These are phyloP conservation scores for Nanorana parkeri DNA, from an alignment of 2,113 vertebrate species.

Conservation along the genomic window DNA sequence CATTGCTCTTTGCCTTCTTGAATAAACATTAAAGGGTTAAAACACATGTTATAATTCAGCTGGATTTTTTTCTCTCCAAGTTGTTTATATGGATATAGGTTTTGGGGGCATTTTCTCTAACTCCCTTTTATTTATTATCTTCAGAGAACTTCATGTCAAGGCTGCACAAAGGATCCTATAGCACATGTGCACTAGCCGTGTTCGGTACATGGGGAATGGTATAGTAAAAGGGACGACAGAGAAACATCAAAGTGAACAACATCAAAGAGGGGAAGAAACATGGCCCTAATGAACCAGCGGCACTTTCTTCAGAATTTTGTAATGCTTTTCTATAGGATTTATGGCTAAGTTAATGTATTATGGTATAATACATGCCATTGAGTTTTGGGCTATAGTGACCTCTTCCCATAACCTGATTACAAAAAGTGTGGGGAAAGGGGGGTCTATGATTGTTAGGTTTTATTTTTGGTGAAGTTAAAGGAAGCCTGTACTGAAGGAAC, in stretches of 20 bases:
- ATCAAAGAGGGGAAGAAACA: conserved; percentile 1
- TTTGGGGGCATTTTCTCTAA: background rate
- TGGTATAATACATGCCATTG: background rate
- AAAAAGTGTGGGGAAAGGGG: too few species aligned
- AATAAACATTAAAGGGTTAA: too few species aligned
- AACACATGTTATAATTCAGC: background rate
- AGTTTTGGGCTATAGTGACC: background rate
- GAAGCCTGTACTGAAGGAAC: too few species aligned
- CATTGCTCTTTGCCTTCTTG: too few species aligned
- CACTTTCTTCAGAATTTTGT: background rate
- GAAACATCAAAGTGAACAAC: conserved; percentile 35
- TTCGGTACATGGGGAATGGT: conserved; percentile 2
- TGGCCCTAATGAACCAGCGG: background rate
- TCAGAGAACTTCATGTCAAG: background rate
- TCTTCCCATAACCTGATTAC: background rate
- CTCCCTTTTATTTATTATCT: background rate
- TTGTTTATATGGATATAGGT: background rate
- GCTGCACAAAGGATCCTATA: background rate
- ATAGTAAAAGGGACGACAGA: conserved; percentile 12
- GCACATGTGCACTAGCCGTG: conserved; percentile 4
- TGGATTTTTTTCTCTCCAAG: background rate
- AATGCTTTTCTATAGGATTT: conserved; percentile 1
- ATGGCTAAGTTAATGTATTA: background rate
- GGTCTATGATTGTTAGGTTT: background rate
- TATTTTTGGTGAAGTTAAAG: background rate